These are phyloP conservation scores for Limnothrissa miodon DNA, from an alignment of 2,113 vertebrate species.

Conservation along the genomic window DNA sequence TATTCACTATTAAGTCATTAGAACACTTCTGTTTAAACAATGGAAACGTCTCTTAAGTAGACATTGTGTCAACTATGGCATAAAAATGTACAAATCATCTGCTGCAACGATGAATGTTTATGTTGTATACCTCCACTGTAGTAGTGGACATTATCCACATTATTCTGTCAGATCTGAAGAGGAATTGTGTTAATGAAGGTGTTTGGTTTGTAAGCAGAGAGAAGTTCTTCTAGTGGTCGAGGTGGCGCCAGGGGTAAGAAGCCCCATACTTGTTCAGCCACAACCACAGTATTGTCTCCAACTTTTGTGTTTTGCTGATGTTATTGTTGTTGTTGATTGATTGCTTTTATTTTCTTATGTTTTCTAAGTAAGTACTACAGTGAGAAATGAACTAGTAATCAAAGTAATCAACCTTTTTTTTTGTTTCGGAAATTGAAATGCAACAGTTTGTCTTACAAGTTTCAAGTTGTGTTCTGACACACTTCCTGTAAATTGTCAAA, in stretches of 20 bases:
- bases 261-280: constrained; percentile 46
- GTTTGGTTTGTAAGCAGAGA: constrained; percentile 78
- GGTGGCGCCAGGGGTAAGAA: constrained; percentile 86
- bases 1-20: neutral
- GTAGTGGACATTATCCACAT: neutral
- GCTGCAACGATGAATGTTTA: neutral
- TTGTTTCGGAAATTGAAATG: neutral
- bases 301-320: neutral
- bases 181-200: constrained; percentile 41
- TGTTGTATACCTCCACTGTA: neutral
- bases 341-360: neutral
- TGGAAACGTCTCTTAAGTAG: neutral
- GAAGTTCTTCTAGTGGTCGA: constrained; percentile 78
- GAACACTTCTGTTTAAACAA: neutral
- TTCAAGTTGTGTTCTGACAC: neutral
- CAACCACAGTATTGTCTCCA: neutral
- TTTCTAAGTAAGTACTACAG: neutral
- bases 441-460: neutral
- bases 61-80: neutral
- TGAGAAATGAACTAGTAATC: neutral
- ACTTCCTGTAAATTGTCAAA: neutral
- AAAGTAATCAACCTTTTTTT: neutral
- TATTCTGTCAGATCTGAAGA: neutral
- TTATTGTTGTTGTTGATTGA: constrained; percentile 16
- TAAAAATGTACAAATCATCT: neutral